Evolutionary conservation across 2,797 vertebrate species (phyloP), one percentile per base, ranked within the genome.

Genomic region (Melanotaenia pygmaea): DNA sequence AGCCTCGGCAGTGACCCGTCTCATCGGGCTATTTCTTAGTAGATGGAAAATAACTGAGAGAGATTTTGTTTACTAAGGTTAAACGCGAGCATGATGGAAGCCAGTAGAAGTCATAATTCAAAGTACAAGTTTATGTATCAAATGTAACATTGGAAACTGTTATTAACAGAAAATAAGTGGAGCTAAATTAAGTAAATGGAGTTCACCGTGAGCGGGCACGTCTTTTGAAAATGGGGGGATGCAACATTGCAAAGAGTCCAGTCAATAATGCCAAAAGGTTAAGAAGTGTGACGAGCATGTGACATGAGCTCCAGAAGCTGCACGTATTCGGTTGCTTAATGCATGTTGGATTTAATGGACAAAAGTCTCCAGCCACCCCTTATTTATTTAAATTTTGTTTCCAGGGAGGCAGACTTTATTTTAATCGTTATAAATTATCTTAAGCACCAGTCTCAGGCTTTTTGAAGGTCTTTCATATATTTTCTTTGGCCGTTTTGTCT

Each of bases 241-340:
- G 47, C 0, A 43, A 59, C 43, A 13, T 60, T 58, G 56, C 38
- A 57, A 64, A 45, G 64, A 68, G 34, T 40, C 60, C 53, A 58
- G 45, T 13, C 56, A 43, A 76, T 40, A 69, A 38, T 64, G 79
- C 80, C 80, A 80, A 76, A 64, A 85, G 81, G 77, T 83, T 82
- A 88, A 77, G 72, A 80, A 8, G 63, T 65, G 77, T 80, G 86
- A 82, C 12, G 4, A 80, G 70, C 79, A 85, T 87, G 89, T 90
- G 87, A 87, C 70, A 56, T 54, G 22, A 71, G 69, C 40, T 38
- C 53, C 73, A 28, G 67, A 50, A 53, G 62, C 59, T 35, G 18
- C 16, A 73, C 16, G 9, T 24, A 18, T 32, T 28, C 54, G 14
- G 38, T 3, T 63, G 43, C 13, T 53, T n/a, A 8, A 22, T 66